These are phyloP conservation scores for Acanthurus tractus DNA, from an alignment of 2,797 vertebrate genomes.

Conservation along the genomic window DNA sequence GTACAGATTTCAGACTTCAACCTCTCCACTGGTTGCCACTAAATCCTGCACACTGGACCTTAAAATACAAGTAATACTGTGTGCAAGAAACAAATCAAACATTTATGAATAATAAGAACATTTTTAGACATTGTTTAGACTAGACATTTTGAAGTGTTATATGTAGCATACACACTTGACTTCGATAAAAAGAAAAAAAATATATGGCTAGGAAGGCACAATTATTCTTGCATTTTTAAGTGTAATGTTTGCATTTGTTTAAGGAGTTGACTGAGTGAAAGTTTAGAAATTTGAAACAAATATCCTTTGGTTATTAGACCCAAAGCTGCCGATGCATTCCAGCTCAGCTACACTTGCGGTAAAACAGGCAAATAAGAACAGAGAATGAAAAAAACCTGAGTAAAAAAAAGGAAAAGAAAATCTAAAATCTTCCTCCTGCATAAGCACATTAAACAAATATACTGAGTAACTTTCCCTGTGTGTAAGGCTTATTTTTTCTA, in stretches of 20 bases:
- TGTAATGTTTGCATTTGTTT: not conserved
- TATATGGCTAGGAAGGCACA: slow-evolving; percentile 66
- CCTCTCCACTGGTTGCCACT: no score
- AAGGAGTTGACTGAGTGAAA: not conserved
- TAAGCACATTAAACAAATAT: not conserved
- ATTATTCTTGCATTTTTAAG: slow-evolving; percentile 44
- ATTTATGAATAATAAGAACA: slow-evolving; percentile 1
- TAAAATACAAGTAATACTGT: no score
- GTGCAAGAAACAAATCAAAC: not conserved
- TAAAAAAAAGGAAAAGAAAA: not conserved
- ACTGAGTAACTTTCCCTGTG: not conserved
- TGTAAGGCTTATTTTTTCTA: not conserved
- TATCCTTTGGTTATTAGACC: slow-evolving; percentile 48
- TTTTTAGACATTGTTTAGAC: no score
- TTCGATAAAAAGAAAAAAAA: not conserved
- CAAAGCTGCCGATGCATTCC: slow-evolving; percentile 38
- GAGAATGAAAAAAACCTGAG: slow-evolving; percentile 28
- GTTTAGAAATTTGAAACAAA: not conserved
- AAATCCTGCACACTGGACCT: no score
- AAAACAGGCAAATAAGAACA: slow-evolving; percentile 1
- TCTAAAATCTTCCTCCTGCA: no score
- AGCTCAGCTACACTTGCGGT: slow-evolving; percentile 1
- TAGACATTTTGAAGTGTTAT: not conserved
- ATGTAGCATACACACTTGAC: not conserved
- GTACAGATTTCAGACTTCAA: no score